Evolutionary conservation across 2,113 vertebrate species (phyloP).

Genomic region (Pongo abelii): DNA sequence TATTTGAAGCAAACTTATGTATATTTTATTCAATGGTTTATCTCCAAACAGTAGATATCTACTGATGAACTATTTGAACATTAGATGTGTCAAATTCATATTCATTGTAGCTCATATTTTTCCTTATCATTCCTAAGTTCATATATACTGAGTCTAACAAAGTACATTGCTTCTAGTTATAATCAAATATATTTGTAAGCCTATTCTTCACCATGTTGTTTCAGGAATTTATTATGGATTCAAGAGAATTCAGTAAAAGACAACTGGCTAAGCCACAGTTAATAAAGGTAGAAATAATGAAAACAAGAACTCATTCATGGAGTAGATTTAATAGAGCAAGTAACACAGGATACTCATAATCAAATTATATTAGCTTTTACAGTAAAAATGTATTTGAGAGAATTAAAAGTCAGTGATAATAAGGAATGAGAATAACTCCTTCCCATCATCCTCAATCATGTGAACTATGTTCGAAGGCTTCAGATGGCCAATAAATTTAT

Average conservation of each 20-base stretch:
- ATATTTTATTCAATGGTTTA: neutral
- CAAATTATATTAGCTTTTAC: neutral
- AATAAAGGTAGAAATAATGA: conserved; percentile 19
- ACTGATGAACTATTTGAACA: neutral
- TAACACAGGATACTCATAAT: neutral
- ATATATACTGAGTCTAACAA: neutral
- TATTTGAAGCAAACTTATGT: neutral
- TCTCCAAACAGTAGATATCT: neutral
- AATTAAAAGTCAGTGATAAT: neutral
- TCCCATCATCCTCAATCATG: neutral
- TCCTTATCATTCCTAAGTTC: neutral
- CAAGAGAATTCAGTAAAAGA: neutral
- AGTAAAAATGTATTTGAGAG: neutral
- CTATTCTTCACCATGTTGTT: neutral
- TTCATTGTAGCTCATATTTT: neutral
- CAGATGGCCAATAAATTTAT: neutral
- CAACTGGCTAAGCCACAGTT: neutral
- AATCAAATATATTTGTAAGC: neutral
- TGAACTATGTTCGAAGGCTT: neutral
- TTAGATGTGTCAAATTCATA: neutral
- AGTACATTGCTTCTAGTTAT: neutral
- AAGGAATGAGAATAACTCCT: neutral
- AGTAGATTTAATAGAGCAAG: neutral
- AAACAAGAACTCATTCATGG: neutral
- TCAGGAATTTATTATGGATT: neutral